Conservation (phyloP, 2,888 invertebrate species). For the Harpalus rubripes region DNA sequence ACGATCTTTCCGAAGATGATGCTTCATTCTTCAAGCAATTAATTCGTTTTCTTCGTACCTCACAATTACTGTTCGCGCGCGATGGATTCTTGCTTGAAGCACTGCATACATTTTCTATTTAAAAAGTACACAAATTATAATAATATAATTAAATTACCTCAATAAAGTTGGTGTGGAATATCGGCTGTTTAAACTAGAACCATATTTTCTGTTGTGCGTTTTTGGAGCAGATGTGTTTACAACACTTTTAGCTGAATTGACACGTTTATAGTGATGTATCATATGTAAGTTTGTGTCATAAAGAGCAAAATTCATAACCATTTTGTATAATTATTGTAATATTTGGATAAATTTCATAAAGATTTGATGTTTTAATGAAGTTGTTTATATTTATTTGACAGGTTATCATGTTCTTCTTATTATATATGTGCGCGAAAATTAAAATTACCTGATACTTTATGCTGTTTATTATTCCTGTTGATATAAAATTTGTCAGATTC, state of each 20-base stretch:
- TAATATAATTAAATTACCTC: conserved; percentile 39
- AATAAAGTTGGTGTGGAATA: conserved; percentile 52
- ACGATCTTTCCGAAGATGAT: conserved; percentile 26
- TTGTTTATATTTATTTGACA: conserved; percentile 61
- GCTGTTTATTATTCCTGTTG: background rate
- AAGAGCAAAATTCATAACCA: conserved; percentile 64
- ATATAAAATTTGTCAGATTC: background rate
- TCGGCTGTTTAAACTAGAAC: conserved; percentile 38
- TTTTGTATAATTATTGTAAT: conserved; percentile 17
- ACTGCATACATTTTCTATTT: conserved; percentile 36
- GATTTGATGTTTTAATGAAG: conserved; percentile 18
- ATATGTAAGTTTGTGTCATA: conserved; percentile 75
- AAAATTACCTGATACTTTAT: conserved; percentile 11
- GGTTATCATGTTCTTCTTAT: conserved; percentile 51
- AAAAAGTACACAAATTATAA: conserved; percentile 7
- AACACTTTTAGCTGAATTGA: conserved; percentile 74
- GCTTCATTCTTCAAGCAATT: conserved; percentile 4
- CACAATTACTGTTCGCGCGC: conserved; percentile 45
- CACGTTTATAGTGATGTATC: conserved; percentile 77
- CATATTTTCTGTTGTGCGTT: conserved; percentile 69
- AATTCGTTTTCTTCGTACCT: conserved; percentile 14
- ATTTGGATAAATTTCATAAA: background rate
- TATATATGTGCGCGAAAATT: conserved; percentile 9
- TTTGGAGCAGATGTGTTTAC: conserved; percentile 75
- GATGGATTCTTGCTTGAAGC: conserved; percentile 19